Percentiles rank a stretch among this genome's conserved stretches.
These are phyloP conservation scores for Cataglyphis albicans DNA, from an alignment of 2,888 invertebrate genomes.

Conservation along the genomic window DNA sequence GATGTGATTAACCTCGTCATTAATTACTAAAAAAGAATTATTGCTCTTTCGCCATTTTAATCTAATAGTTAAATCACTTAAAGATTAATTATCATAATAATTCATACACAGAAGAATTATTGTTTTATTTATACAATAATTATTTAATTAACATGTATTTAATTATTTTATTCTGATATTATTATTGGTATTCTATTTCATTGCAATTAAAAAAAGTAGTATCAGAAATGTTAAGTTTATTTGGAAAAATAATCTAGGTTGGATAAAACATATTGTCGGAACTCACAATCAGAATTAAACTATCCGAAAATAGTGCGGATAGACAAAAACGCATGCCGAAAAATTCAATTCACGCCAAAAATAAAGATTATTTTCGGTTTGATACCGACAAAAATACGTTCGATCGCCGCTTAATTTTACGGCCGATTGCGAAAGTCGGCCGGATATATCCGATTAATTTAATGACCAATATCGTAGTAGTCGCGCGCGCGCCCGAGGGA, in stretches of 20 bases:
- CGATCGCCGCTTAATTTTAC: constrained; percentile 59
- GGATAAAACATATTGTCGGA: neutral
- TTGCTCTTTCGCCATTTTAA: neutral
- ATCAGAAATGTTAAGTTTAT: neutral
- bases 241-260: neutral
- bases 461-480: constrained; percentile 50
- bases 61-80: neutral
- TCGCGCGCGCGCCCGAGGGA: constrained; percentile 23
- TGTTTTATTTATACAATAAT: neutral
- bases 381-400: constrained; percentile 16
- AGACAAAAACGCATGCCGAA: neutral
- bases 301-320: neutral
- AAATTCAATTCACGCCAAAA: neutral
- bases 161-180: neutral
- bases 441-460: constrained; percentile 61
- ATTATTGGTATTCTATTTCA: neutral
- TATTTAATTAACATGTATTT: neutral
- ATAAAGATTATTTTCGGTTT: constrained; percentile 21
- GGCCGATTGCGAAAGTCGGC: constrained; percentile 47
- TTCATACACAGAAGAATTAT: neutral
- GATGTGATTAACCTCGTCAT: neutral
- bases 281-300: neutral
- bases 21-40: neutral
- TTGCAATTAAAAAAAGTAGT: neutral
- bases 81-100: neutral